Evolutionary conservation across 92 coral and sea anemone species (phyloP), one percentile per base, ranked within the genome.

Genomic region (Meandrina meandrites): DNA sequence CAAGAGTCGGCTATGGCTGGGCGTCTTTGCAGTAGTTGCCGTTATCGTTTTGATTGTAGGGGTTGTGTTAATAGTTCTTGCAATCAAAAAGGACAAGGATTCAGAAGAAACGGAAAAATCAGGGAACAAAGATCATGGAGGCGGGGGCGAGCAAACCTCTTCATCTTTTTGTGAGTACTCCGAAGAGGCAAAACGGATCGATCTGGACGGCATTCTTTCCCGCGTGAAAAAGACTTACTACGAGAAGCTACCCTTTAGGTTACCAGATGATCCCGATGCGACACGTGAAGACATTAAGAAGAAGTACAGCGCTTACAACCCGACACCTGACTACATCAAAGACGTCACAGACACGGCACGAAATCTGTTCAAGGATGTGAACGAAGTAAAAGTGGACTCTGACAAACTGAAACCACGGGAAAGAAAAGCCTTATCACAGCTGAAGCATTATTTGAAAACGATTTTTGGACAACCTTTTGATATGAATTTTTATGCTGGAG

Each of bases 391-490:
- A 22, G 85, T 95, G 24, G 86, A 93, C 57, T 79, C 64, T 1
- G 56, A 90, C 78, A 87, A 86, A 67, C 81, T 96, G 28, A 94
- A 93, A 34, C 92, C 95, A 45, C 94, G 99, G 15, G 98, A 96
- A 78, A 87, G 93, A 2, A 96, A 93, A 88, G 93, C 98, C 3
- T 82, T 94, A 18, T 85, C 86, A 0, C 98, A 96, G 87, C 93
- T 94, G 1, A 95, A 92, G 74, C 99, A 94, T 31, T 96, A 90
- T 80, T 78, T 96, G 13, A 86, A 88, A 77, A 94, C 96, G n/a
- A 84, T 89, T 4, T 96, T 94, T 72, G 99, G 99, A 0, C 93
- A 93, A 54, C 96, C 98, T 2, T 96, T 95, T 57, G 96, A 93
- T 31, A 92, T 95, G 73, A 94, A 94, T 64, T 96, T 88, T 66